Evolutionary conservation across 2,888 invertebrate genomes (phyloP).

Genomic region (Busseola fusca): DNA sequence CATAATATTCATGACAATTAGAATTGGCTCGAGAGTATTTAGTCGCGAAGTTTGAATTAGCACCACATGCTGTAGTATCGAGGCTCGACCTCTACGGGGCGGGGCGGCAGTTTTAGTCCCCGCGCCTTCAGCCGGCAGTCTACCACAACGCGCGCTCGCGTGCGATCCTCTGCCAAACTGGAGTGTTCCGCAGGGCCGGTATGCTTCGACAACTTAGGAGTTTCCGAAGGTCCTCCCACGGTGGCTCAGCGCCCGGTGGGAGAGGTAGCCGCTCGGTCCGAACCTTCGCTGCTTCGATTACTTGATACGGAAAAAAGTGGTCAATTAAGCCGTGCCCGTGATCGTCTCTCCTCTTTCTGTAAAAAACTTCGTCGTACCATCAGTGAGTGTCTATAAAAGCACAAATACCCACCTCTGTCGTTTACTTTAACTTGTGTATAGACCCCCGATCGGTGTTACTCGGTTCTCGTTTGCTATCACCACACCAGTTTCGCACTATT

Average conservation of each 20-base stretch:
- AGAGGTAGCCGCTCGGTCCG: constrained; percentile 81
- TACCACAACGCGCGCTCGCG: constrained; percentile 83
- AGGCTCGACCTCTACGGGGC: constrained; percentile 73
- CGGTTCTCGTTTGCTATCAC: constrained; percentile 36
- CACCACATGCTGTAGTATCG: constrained; percentile 71
- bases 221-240: constrained; percentile 78
- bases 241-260: constrained; percentile 80
- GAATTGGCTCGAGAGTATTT: constrained; percentile 55
- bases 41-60: constrained; percentile 79
- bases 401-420: constrained; percentile 40
- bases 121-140: constrained; percentile 79
- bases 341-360: constrained; percentile 85
- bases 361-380: constrained; percentile 87
- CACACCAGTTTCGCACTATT: constrained; percentile 45
- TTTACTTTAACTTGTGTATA: constrained; percentile 40
- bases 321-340: constrained; percentile 84
- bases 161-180: constrained; percentile 84
- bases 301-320: constrained; percentile 83
- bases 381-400: constrained; percentile 79
- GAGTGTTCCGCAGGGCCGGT: constrained; percentile 86
- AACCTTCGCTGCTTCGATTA: constrained; percentile 83
- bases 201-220: constrained; percentile 87
- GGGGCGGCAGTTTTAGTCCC: constrained; percentile 67
- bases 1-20: constrained; percentile 51
- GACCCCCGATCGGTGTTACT: constrained; percentile 25